Evolutionary conservation across 2,797 vertebrate genomes (phyloP).

Genomic region (Meda fulgida): DNA sequence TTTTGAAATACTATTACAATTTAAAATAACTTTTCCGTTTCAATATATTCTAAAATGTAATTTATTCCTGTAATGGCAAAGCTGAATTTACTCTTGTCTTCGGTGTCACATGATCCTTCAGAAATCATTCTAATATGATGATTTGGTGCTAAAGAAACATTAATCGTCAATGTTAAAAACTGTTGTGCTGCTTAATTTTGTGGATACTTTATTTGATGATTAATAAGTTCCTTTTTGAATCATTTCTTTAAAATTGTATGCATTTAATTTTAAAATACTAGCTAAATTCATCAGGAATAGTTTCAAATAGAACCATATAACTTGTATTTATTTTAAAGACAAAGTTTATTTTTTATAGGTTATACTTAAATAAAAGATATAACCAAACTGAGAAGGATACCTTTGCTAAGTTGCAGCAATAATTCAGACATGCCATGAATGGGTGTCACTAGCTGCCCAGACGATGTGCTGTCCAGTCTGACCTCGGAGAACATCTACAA

Average conservation of each 20-base stretch:
- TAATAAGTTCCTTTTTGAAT: neutral
- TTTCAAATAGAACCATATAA: neutral
- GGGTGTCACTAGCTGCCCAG: slow-evolving; percentile 33
- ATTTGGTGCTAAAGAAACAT: neutral
- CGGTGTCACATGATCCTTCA: neutral
- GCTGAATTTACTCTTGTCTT: neutral
- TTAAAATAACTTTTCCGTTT: neutral
- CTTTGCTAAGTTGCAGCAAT: neutral
- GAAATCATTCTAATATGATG: neutral
- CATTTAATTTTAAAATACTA: neutral
- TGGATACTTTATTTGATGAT: neutral
- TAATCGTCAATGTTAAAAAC: neutral
- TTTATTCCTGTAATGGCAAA: neutral
- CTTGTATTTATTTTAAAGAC: neutral
- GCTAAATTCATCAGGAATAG: neutral
- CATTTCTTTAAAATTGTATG: too few species aligned
- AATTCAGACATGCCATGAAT: slow-evolving; percentile 5
- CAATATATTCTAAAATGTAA: neutral
- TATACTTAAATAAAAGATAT: neutral
- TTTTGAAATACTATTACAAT: neutral
- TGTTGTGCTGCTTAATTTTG: neutral
- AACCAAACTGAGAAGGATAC: neutral
- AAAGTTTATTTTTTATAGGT: neutral
- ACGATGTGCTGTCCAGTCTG: slow-evolving; percentile 65
- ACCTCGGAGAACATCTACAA: slow-evolving; percentile 49